phyloP scores from a whole-genome alignment of 92 coral and sea anemone species.

The Phenganax subtilis region DNA sequence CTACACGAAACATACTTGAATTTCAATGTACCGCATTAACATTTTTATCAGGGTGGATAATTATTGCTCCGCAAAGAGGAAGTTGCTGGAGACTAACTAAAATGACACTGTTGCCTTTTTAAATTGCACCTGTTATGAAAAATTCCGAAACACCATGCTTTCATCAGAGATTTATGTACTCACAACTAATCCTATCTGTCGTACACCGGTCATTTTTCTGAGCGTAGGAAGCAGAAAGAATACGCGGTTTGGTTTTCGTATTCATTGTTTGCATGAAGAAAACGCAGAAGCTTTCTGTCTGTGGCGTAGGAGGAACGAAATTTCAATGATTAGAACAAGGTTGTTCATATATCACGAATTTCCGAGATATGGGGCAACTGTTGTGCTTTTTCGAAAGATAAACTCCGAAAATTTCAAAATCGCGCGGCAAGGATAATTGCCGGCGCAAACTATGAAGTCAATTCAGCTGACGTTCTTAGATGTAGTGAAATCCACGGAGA shows the following conservation, averaged over 20 bases:
- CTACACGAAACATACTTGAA: conserved; percentile 4
- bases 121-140: not conserved
- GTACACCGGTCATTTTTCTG: not conserved
- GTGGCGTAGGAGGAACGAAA: not conserved
- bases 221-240: conserved; percentile 7
- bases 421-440: too few species aligned
- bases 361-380: too few species aligned
- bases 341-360: too few species aligned
- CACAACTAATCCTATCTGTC: not conserved
- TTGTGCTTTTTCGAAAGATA: too few species aligned
- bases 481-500: too few species aligned
- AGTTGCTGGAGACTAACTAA: not conserved
- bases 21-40: not conserved
- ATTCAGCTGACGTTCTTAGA: too few species aligned
- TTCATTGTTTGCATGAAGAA: not conserved
- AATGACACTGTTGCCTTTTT: not conserved
- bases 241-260: not conserved
- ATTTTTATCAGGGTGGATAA: not conserved
- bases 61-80: not conserved
- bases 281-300: not conserved
- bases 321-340: not conserved
- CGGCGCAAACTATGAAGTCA: too few species aligned
- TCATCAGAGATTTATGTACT: not conserved
- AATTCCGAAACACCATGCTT: not conserved
- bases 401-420: too few species aligned